A percentile compares a stretch with the other conserved stretches of the same genome.
Conservation (phyloP, 1,140 invertebrate genomes). For the Drosophila neocordata region DNA sequence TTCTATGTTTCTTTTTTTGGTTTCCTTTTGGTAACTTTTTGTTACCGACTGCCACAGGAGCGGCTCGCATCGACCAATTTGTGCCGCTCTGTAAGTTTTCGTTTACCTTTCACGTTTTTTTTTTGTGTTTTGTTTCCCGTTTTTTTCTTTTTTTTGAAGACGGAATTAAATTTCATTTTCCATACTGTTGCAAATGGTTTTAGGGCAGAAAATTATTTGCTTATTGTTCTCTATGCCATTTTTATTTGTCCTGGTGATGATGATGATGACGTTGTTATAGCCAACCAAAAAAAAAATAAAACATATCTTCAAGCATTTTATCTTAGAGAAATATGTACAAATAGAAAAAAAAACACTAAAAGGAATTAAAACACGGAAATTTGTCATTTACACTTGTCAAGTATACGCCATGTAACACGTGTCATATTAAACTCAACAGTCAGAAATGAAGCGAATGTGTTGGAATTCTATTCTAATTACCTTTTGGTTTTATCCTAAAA, state of each 20-base stretch:
- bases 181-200: slow-evolving; percentile 5
- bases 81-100: not conserved
- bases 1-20: not conserved
- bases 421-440: slow-evolving; percentile 2
- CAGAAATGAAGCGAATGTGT: slow-evolving; percentile 1
- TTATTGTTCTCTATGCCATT: not conserved
- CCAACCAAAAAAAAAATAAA: not conserved
- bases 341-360: not conserved
- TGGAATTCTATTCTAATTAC: no score
- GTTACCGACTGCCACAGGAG: not conserved
- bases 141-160: not conserved
- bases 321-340: not conserved
- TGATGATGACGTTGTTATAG: not conserved
- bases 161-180: slow-evolving; percentile 9
- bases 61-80: not conserved
- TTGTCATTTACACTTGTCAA: not conserved
- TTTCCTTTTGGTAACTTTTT: not conserved
- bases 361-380: not conserved
- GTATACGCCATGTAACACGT: slow-evolving; percentile 41
- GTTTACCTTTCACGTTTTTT: not conserved
- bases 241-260: not conserved
- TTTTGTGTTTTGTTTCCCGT: no score
- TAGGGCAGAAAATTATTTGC: not conserved
- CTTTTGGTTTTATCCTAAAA: no score
- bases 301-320: not conserved